Evolutionary conservation across 2,797 vertebrate genomes (phyloP), one percentile per base, ranked within the genome.

Genomic region (Lepus oiostolus): DNA sequence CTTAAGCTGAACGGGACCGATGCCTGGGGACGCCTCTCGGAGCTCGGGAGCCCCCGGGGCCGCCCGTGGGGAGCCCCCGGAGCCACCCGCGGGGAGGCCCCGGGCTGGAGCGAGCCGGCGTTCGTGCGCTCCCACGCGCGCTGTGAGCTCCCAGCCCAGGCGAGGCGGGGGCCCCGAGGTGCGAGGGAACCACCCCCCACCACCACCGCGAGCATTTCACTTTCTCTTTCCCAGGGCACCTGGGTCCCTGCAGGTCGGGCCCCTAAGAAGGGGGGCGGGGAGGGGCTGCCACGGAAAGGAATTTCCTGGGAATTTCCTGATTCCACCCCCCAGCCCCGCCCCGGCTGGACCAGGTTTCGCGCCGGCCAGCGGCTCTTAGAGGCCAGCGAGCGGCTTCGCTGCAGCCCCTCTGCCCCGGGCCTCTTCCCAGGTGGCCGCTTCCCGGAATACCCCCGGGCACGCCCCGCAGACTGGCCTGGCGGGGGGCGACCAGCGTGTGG

Each of bases 301-400:
- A 97, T 97, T 95, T 97, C 42, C 75, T 88, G 94, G 95, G 95
- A 95, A 96, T 96, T 97, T 96, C 95, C 91, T 93, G 95, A 85
- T 67, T 88, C 82, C 32, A 19, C 35, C 63, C 11, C n/a, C 76
- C 68, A 32, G 13, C 76, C 76, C 77, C 8, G 72, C 50, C 81
- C 85, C 2, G 7, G 81, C 42, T 16, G 90, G 22, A 85, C 93
- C 72, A 4, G 79, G 58, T 75, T 84, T 91, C 32, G 47, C 5
- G 21, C 77, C 30, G 4, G 47, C 65, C 3, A 0, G 50, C 10
- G 0, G 74, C 5, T 60, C 77, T 89, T 76, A 0, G 38, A 54
- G 12, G 63, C 62, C 63, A 35, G 76, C 0, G 38, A 58, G 60
- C 35, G 42, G 65, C 42, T 17, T 85, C 92, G 94, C 93, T 67